Conservation (phyloP, 1,140 invertebrate species). For the Mycetomoellerius zeteki region DNA sequence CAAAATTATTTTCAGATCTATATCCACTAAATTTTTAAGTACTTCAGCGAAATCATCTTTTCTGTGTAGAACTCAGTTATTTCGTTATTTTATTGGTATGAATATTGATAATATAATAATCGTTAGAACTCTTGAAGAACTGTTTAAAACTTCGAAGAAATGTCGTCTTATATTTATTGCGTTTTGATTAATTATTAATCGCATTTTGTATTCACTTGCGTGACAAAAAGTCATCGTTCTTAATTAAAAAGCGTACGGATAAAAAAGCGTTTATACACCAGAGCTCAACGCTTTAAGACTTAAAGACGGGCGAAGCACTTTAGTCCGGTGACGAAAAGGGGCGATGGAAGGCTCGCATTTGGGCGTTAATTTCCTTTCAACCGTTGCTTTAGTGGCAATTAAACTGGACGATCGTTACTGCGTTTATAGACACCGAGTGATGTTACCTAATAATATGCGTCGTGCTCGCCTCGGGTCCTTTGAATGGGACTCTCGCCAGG, state of each 20-base stretch:
- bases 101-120: neutral
- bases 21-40: too few species aligned
- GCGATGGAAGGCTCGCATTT: constrained; percentile 25
- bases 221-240: neutral
- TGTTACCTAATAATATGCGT: constrained; percentile 67
- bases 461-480: constrained; percentile 61
- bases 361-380: constrained; percentile 61
- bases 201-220: neutral
- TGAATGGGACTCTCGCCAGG: constrained; percentile 66
- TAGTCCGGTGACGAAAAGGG: constrained; percentile 42
- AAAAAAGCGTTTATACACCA: constrained; percentile 35
- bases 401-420: constrained; percentile 66
- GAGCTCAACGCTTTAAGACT: constrained; percentile 12
- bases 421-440: constrained; percentile 52
- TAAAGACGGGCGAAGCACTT: constrained; percentile 12
- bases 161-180: neutral
- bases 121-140: neutral
- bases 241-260: constrained; percentile 26
- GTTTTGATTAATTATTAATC: too few species aligned
- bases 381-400: constrained; percentile 69
- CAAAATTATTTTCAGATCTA: too few species aligned
- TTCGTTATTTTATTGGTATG: neutral
- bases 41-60: too few species aligned
- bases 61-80: neutral
- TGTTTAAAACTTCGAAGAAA: neutral